phyloP scores from a whole-genome alignment of 2,888 invertebrate species.

The Serripes groenlandicus region DNA sequence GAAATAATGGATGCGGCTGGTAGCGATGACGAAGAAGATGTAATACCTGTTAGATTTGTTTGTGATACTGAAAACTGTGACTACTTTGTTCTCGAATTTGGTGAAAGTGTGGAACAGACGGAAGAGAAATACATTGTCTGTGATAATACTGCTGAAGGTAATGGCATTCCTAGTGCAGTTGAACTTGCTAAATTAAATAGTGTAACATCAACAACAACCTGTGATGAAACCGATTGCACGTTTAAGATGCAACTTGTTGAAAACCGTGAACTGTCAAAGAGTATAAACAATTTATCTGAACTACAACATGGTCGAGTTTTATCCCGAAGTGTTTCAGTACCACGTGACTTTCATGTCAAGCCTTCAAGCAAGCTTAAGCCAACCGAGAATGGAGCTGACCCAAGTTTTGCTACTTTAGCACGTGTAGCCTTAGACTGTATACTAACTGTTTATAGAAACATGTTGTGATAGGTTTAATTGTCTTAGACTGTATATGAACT shows the following conservation, averaged over 20 bases:
- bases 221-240: too few relatives aligned
- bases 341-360: neutral
- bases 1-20: neutral
- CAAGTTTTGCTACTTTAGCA: neutral
- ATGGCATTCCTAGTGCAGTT: too few relatives aligned
- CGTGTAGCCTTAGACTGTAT: conserved; percentile 3
- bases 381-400: neutral
- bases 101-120: neutral
- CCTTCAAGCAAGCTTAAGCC: neutral
- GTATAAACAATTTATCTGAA: too few relatives aligned
- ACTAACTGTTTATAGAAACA: conserved; percentile 15
- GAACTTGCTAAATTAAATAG: too few relatives aligned
- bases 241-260: too few relatives aligned
- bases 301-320: too few relatives aligned
- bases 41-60: neutral
- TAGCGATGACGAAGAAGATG: neutral
- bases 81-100: neutral
- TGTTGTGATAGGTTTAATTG: conserved; percentile 3
- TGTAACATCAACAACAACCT: too few relatives aligned
- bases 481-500: conserved; percentile 12
- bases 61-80: neutral
- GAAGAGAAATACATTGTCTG: neutral
- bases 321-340: neutral
- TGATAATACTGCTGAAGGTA: too few relatives aligned
- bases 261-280: too few relatives aligned